Evolutionary conservation across 2,797 vertebrate species (phyloP).

Genomic region (Poeciliopsis gracilis): DNA sequence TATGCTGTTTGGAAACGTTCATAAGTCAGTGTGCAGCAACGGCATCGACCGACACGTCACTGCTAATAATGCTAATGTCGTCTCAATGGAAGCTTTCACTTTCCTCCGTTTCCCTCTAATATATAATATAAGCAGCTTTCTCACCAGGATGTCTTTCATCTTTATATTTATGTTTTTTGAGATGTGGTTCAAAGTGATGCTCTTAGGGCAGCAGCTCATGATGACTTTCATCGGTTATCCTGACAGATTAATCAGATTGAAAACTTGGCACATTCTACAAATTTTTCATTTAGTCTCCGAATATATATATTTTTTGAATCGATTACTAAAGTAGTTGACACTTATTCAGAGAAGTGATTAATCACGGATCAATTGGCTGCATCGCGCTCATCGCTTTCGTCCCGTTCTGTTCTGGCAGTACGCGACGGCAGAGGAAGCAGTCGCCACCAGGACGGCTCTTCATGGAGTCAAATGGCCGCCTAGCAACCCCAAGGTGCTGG

Average conservation of each 20-base stretch:
- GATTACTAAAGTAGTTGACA: too few relatives aligned
- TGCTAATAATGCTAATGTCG: neutral
- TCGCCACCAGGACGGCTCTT: constrained; percentile 86
- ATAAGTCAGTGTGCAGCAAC: neutral
- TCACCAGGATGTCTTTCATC: neutral
- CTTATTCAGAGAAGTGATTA: too few relatives aligned
- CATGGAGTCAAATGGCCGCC: constrained; percentile 93
- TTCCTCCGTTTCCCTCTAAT: neutral
- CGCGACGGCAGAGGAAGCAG: constrained; percentile 85
- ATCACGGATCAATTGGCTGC: too few relatives aligned
- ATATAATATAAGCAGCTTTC: neutral
- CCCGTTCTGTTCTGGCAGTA: constrained; percentile 76
- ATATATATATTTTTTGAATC: too few relatives aligned
- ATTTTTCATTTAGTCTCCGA: too few relatives aligned
- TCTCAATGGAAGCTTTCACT: neutral
- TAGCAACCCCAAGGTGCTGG: constrained; percentile 93
- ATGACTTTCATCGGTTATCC: too few relatives aligned
- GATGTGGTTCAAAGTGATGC: neutral
- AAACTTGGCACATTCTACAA: too few relatives aligned
- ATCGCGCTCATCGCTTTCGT: neutral
- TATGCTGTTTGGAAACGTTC: neutral
- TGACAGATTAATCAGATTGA: too few relatives aligned
- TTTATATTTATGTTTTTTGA: neutral
- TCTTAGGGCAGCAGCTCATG: neutral
- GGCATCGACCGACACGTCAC: neutral